phyloP scores from a whole-genome alignment of 2,113 vertebrate species.

The Octodon degus region DNA sequence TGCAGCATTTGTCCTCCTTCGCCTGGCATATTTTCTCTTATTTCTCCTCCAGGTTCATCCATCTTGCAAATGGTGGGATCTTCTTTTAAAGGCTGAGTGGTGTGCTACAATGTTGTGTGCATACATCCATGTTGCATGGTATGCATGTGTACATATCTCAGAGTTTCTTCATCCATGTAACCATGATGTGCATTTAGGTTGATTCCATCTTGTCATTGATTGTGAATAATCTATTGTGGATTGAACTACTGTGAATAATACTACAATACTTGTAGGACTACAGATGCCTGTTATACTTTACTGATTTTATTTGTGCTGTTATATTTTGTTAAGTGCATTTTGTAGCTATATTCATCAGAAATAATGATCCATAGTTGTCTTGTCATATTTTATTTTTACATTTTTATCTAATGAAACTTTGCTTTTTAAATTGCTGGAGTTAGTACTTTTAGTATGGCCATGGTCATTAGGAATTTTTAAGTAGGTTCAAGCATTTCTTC shows the following conservation, averaged over 20 bases:
- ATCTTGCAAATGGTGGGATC: background rate
- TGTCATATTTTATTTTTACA: background rate
- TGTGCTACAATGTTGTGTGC: background rate
- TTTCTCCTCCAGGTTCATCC: background rate
- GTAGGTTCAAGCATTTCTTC: slow-evolving; percentile 13
- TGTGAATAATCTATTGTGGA: background rate
- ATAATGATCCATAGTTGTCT: background rate
- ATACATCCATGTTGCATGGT: too few species aligned
- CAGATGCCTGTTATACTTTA: background rate
- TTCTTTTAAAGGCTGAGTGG: background rate
- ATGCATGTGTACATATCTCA: background rate
- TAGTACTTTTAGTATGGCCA: background rate
- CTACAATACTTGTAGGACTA: background rate
- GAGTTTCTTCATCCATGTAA: background rate
- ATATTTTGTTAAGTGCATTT: background rate
- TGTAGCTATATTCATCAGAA: background rate
- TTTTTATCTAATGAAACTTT: background rate
- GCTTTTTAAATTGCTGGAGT: background rate
- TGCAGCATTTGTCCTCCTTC: background rate
- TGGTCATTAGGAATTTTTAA: background rate
- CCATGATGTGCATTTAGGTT: background rate
- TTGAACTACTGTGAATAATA: background rate
- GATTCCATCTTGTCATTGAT: background rate
- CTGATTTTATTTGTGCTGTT: background rate
- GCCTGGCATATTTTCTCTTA: background rate